Evolutionary conservation across 2,888 invertebrate genomes (phyloP).

Genomic region (Cerastis leucographa): DNA sequence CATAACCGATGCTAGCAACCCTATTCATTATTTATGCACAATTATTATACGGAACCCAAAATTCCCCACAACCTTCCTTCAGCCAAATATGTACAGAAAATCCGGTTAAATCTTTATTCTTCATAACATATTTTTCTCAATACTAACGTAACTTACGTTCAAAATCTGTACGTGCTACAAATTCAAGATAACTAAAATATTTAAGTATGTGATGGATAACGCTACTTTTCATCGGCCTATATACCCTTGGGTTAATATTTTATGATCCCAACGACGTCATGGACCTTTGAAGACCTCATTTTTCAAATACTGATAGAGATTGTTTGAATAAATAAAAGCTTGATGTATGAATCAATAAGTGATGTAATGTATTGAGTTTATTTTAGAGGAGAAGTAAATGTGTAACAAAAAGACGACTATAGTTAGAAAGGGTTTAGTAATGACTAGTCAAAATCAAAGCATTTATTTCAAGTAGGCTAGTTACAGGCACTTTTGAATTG

Average conservation of each 20-base stretch:
- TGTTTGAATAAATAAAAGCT: slow-evolving; percentile 61
- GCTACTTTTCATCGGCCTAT: slow-evolving; percentile 55
- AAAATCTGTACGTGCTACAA: slow-evolving; percentile 46
- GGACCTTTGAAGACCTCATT: slow-evolving; percentile 53
- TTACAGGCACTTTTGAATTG: too few relatives aligned
- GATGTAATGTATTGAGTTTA: slow-evolving; percentile 15
- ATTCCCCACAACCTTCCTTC: neutral
- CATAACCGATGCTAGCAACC: slow-evolving; percentile 40
- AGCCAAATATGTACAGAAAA: slow-evolving; percentile 6
- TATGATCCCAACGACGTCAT: slow-evolving; percentile 59
- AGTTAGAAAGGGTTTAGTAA: neutral
- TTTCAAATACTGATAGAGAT: slow-evolving; percentile 55
- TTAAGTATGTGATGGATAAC: slow-evolving; percentile 61
- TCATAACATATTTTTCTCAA: neutral
- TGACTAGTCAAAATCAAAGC: neutral
- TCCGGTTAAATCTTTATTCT: neutral
- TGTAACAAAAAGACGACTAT: neutral
- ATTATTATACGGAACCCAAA: slow-evolving; percentile 30
- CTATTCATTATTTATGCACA: slow-evolving; percentile 48
- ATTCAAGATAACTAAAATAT: slow-evolving; percentile 63
- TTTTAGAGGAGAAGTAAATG: slow-evolving; percentile 4
- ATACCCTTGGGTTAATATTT: slow-evolving; percentile 64
- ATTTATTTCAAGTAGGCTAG: too few relatives aligned
- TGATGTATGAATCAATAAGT: slow-evolving; percentile 38
- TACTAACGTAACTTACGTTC: slow-evolving; percentile 47